Evolutionary conservation across 2,113 vertebrate species (phyloP).

Genomic region (Mastomys natalensis): DNA sequence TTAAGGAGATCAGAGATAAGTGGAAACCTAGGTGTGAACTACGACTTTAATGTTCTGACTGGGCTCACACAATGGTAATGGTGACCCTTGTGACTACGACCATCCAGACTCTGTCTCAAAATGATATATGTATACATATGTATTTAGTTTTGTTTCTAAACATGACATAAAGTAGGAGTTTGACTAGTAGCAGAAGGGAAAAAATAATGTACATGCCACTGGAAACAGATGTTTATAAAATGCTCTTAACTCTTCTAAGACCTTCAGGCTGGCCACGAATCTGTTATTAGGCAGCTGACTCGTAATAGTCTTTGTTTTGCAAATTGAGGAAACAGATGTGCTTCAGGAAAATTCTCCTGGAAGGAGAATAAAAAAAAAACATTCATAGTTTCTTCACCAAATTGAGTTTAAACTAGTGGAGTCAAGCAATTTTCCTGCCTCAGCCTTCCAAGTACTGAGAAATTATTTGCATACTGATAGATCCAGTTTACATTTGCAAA

Average conservation of each 20-base stretch:
- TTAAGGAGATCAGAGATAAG: background rate
- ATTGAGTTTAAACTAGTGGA: too few relatives aligned
- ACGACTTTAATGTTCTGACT: background rate
- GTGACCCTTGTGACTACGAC: background rate
- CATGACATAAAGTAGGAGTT: background rate
- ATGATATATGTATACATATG: background rate
- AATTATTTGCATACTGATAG: background rate
- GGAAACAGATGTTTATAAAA: constrained; percentile 17
- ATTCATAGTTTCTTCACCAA: background rate
- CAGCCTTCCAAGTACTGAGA: background rate
- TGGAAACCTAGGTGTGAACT: background rate
- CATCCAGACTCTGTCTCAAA: background rate
- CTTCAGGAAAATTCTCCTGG: background rate
- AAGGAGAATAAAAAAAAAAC: background rate
- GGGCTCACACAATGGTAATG: background rate
- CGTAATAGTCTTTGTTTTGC: background rate
- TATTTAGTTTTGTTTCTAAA: background rate
- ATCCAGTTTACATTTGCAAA: background rate
- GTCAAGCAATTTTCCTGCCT: background rate
- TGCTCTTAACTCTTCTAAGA: background rate
- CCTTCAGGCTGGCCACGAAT: background rate
- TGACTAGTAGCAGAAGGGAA: background rate
- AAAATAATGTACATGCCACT: constrained; percentile 11
- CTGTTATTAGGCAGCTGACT: background rate
- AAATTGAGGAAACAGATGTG: background rate